Percentiles rank a stretch among this genome's conserved stretches.
Conservation (phyloP, 53 echinoderm and acorn worm genomes). For the Actinopyga echinites region DNA sequence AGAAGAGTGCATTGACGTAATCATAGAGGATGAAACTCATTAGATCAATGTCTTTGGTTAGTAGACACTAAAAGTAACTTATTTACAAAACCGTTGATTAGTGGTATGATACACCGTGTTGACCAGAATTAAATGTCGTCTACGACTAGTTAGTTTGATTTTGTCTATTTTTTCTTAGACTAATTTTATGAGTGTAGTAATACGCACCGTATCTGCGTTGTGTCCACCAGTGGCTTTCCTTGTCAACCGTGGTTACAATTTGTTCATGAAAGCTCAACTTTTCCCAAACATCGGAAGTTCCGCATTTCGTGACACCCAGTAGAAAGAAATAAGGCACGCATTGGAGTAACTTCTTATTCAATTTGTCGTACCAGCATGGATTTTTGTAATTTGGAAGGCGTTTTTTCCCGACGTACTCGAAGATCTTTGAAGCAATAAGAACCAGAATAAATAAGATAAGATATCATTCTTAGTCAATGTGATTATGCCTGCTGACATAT, state of each 20-base stretch:
- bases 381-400: constrained; percentile 3
- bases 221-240: constrained; percentile 36
- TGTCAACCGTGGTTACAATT: background rate
- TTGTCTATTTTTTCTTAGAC: too few species aligned
- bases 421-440: background rate
- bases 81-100: too few species aligned
- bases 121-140: too few species aligned
- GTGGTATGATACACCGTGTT: too few species aligned
- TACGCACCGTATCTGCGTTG: constrained; percentile 13
- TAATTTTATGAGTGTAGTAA: background rate
- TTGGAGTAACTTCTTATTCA: background rate
- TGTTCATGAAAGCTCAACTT: background rate
- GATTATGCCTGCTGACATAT: too few species aligned
- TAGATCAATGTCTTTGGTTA: too few species aligned
- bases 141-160: too few species aligned
- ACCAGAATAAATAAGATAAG: background rate
- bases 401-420: background rate
- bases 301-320: constrained; percentile 21
- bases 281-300: constrained; percentile 10
- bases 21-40: too few species aligned
- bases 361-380: background rate
- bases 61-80: too few species aligned
- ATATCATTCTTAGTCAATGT: too few species aligned
- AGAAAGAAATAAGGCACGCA: constrained; percentile 33
- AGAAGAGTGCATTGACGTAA: too few species aligned